Evolutionary conservation across 2,888 invertebrate genomes (phyloP), one percentile per base, ranked within the genome.

Genomic region (Ichneumon xanthorius): DNA sequence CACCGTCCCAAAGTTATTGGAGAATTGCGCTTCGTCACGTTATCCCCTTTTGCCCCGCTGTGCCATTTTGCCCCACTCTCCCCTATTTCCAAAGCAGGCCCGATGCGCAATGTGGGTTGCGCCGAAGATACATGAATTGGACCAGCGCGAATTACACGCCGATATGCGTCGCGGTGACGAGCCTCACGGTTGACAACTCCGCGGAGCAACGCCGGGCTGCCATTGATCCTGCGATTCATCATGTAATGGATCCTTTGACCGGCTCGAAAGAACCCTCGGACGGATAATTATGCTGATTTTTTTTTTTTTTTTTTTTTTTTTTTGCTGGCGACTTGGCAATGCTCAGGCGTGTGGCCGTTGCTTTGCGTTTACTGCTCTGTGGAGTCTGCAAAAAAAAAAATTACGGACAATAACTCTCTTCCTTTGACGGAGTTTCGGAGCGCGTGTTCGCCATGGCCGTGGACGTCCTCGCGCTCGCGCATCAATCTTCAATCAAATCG

Each of bases 181-280:
- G 48, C 19, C 72, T 68, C 55, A 71, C 40, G 65, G 58, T 78
- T 73, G 78, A 82, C 33, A 77, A 26, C 22, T 58, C 58, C 11
- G 22, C 58, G 26, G 68, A 19, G 14, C 16, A 37, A 26, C 22
- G 68, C 11, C 11, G 26, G 22, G 55, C 9, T 11, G 37, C 5
- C 33, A 50, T 73, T 26, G 48, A 63, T 63, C 5, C n/a, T n/a
- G 63, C 55, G 70, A 71, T 71, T 84, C 68, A 84, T 84, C 75
- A 61, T 75, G 83, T 80, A 84, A 84, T 84, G 83, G 79, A 76
- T 70, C 75, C 83, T 84, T 84, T 80, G 83, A 80, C 50, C 55
- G 11, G 26, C n/a, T 65, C 53, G 63, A 19, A 19, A 40, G 30
- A 7, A 30, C 48, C 14, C 58, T 14, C 68, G 1, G 55, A 50